Evolutionary conservation across 2,888 invertebrate species (phyloP).

Genomic region (Gryllus longicercus): DNA sequence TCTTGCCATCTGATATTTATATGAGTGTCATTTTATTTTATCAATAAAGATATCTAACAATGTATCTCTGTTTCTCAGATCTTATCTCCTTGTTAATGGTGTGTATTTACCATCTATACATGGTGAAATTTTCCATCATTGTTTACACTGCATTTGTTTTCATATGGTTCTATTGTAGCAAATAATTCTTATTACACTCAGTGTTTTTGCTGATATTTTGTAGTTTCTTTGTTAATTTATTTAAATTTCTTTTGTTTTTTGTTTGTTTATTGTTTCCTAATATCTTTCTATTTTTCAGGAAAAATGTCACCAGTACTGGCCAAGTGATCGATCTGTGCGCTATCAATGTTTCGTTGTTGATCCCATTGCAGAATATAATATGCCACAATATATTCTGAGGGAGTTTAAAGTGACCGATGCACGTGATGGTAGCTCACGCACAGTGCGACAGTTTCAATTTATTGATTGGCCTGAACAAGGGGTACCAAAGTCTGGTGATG

Average conservation of each 20-base stretch:
- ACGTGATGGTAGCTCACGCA: constrained; percentile 92
- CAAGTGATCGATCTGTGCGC: constrained; percentile 92
- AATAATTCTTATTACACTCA: not conserved
- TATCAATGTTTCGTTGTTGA: constrained; percentile 98
- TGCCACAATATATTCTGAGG: constrained; percentile 97
- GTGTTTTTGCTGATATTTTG: not conserved
- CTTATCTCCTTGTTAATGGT: too few relatives aligned
- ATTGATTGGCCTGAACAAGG: constrained; percentile 96
- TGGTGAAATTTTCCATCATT: too few relatives aligned
- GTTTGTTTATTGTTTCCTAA: not conserved
- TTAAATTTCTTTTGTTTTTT: not conserved
- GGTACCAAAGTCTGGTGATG: constrained; percentile 96
- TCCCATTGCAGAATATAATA: constrained; percentile 98
- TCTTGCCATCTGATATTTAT: too few relatives aligned
- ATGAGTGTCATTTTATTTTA: too few relatives aligned
- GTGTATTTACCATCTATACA: too few relatives aligned
- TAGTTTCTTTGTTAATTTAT: not conserved
- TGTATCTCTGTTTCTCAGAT: too few relatives aligned
- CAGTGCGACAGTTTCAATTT: constrained; percentile 94
- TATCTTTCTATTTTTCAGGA: constrained; percentile 62
- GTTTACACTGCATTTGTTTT: too few relatives aligned
- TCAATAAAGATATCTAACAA: too few relatives aligned
- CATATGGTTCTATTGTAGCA: too few relatives aligned
- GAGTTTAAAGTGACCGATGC: constrained; percentile 99
- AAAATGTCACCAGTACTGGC: constrained; percentile 99